A percentile compares a stretch with the other conserved stretches of the same genome.
phyloP scores from a whole-genome alignment of 2,888 invertebrate genomes.

The Romanomermis culicivorax region DNA sequence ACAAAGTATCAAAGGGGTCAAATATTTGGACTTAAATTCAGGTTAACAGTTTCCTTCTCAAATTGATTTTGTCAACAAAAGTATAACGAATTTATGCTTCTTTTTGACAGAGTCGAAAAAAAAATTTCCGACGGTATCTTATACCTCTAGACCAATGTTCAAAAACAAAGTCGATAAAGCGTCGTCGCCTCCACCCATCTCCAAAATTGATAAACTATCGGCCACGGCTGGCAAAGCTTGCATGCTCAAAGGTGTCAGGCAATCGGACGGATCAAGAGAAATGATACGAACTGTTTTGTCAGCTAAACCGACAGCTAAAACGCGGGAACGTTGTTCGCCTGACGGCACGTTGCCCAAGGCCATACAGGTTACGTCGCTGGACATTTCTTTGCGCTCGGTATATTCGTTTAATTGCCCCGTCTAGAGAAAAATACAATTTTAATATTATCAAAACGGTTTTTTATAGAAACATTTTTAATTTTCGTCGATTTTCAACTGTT shows the following conservation, averaged over 20 bases:
- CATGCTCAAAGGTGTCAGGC: constrained; percentile 78
- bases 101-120: no score
- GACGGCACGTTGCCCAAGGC: constrained; percentile 78
- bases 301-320: constrained; percentile 77
- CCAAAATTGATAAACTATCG: constrained; percentile 86
- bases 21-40: background rate
- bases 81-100: no score
- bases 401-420: constrained; percentile 95
- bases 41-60: no score
- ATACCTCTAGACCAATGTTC: constrained; percentile 66
- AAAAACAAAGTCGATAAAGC: constrained; percentile 32
- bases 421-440: constrained; percentile 35
- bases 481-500: no score
- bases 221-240: constrained; percentile 86
- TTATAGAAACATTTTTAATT: background rate
- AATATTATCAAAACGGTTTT: background rate
- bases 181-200: constrained; percentile 34
- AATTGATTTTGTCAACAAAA: no score
- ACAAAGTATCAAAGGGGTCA: background rate
- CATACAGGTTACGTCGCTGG: constrained; percentile 94
- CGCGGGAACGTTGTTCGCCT: constrained; percentile 82
- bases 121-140: no score
- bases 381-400: constrained; percentile 85
- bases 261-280: constrained; percentile 77
- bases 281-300: constrained; percentile 94